Evolutionary conservation across 2,888 invertebrate genomes (phyloP), one percentile per base, ranked within the genome.

Genomic region (Sinopyrophorus schimmeli): DNA sequence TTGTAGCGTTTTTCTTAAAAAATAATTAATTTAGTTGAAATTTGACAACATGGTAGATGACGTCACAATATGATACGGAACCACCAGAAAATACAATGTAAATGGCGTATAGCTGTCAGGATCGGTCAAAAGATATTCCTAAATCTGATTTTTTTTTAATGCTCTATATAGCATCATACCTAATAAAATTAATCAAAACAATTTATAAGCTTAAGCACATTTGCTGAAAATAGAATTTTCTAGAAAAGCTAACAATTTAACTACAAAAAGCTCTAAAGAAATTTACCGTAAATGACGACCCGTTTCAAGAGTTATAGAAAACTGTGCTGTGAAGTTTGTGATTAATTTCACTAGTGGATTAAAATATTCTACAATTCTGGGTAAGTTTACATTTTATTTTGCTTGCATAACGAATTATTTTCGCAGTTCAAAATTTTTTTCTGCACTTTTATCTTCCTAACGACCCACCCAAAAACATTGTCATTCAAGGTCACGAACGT

Each of bases 21-120:
- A 17, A 16, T 17, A 11, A 17, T 5, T 9, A 15, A 32, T 17
- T 32, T 16, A 17, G 32, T 17, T 32, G 32, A 32, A 18, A 27
- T 28, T 47, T 47, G 49, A 43, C 26, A 14, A 28, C 11, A 26
- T 6, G 15, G 26, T 43, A 44, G 10, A 34, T 47, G 54, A 40
- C 46, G 47, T 28, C 38, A 46, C 37, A 20, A 18, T 7, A 5
- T 20, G 21, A 32, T 30, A 21, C 14, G 18, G 44, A 28, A 38
- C 44, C 40, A 41, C 39, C 18, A 21, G 31, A 41, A 47, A 39
- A 16, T 10, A 24, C 30, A 34, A 54, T 55, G 54, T 59, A 61
- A 68, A 73, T 73, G 73, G 73, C 72, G 71, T 69, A 64, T 61
- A 62, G 65, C 68, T 63, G 65, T 66, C 62, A 67, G 71, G 71